Evolutionary conservation across 2,888 invertebrate genomes (phyloP), one percentile per base, ranked within the genome.

Genomic region (Epinotia demarniana): DNA sequence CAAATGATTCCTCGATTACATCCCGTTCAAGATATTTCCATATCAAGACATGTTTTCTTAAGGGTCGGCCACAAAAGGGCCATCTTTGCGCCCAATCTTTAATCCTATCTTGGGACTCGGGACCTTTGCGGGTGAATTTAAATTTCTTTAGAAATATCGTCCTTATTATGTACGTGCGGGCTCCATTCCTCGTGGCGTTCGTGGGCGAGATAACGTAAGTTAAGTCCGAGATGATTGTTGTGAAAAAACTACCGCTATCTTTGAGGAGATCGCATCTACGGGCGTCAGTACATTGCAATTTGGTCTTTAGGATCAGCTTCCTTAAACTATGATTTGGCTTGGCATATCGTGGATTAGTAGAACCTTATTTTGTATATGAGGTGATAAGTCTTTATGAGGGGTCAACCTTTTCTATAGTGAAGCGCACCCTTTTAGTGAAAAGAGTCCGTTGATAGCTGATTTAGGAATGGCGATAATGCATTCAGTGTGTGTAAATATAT

Each of bases 351-450:
- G 92, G 93, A 94, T 94, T 93, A 93, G 91, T 89, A 89, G 84
- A 91, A 91, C 93, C 92, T 93, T 94, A 93, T 93, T 94, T 93
- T 94, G 94, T 94, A 93, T 93, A 93, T 92, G 93, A 93, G 91
- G 94, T 93, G 94, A 94, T 94, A 94, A 93, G 94, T 94, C 94
- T 93, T 93, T 94, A 94, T 93, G 94, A 94, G 92, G 94, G 94
- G 94, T 94, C 94, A 94, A 93, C 94, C 94, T 93, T 94, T 94
- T 93, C 93, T 92, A 92, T 93, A 89, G 92, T 90, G 89, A 86
- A 87, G 89, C 87, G 92, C 91, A 93, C 94, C 94, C 94, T 94
- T 94, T 94, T 92, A 94, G 94, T 94, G 94, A 94, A 94, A 94
- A 93, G 94, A 93, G 93, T 92, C 87, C 89, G 93, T 92, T 94